phyloP scores from a whole-genome alignment of 2,797 vertebrate genomes.

The Parotocinclus haroldoi region DNA sequence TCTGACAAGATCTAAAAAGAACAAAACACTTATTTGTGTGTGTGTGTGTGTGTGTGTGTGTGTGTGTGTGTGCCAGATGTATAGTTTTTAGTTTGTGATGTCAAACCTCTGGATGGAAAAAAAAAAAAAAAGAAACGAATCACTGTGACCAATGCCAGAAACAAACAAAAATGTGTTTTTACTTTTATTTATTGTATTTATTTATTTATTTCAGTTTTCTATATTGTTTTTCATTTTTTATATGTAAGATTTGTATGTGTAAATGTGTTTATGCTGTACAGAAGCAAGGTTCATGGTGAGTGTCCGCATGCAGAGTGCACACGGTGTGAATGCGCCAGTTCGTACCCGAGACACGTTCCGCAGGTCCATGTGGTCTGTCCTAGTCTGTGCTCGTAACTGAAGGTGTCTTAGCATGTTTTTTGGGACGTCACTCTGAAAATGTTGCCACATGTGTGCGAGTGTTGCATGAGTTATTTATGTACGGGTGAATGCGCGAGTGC shows the following conservation, averaged over 20 bases:
- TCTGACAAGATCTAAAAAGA: constrained; percentile 32
- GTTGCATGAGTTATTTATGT: constrained; percentile 53
- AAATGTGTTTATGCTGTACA: constrained; percentile 83
- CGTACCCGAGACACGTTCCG: constrained; percentile 64
- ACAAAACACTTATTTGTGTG: constrained; percentile 6
- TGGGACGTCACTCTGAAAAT: constrained; percentile 55
- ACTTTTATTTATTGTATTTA: constrained; percentile 58
- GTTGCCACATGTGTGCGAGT: constrained; percentile 52
- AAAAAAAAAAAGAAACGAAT: constrained; percentile 72
- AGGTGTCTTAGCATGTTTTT: constrained; percentile 76
- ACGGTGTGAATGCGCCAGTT: constrained; percentile 62
- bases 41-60: not conserved
- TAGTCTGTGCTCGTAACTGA: constrained; percentile 85
- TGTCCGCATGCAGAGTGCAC: constrained; percentile 87
- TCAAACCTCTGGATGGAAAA: constrained; percentile 73
- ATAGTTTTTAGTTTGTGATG: constrained; percentile 69
- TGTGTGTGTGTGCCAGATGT: constrained; percentile 28
- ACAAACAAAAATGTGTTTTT: constrained; percentile 54
- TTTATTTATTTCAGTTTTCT: constrained; percentile 61
- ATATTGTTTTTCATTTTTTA: constrained; percentile 60
- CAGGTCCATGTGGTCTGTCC: constrained; percentile 79
- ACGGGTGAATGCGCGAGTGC: constrained; percentile 18
- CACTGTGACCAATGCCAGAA: constrained; percentile 93
- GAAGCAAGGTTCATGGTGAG: constrained; percentile 79
- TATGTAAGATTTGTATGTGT: constrained; percentile 78